These are phyloP conservation scores for Steatornis caripensis DNA, from an alignment of 2,113 vertebrate genomes.

Conservation along the genomic window DNA sequence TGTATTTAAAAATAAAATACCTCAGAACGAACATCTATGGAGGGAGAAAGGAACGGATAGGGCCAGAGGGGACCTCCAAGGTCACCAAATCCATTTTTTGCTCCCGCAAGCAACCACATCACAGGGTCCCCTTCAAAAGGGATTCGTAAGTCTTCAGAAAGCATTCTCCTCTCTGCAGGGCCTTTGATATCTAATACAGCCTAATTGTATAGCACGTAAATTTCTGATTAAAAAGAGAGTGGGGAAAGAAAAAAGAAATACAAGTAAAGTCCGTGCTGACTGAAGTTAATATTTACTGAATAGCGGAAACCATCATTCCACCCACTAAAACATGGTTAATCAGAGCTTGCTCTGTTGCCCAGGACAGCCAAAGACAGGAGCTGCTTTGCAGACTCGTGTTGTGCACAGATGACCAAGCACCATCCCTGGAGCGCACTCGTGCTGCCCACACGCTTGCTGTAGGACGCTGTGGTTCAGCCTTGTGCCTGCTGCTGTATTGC, in stretches of 20 bases:
- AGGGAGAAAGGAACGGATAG: background rate
- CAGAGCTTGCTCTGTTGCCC: background rate
- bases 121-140: background rate
- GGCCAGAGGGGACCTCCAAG: background rate
- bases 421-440: background rate
- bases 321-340: background rate
- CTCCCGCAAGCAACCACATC: background rate
- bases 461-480: background rate
- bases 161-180: background rate
- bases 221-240: background rate
- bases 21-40: background rate
- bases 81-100: background rate
- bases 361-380: background rate
- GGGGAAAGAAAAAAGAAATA: background rate
- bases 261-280: background rate
- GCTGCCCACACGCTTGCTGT: background rate
- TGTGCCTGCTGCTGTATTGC: background rate
- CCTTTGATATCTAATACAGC: background rate
- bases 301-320: background rate
- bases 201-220: background rate
- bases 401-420: background rate
- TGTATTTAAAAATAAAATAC: background rate
- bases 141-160: background rate
- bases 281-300: background rate
- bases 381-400: background rate